Base-by-base conservation (phyloP, 2,888 invertebrate species). In the Melipona beecheii region DNA sequence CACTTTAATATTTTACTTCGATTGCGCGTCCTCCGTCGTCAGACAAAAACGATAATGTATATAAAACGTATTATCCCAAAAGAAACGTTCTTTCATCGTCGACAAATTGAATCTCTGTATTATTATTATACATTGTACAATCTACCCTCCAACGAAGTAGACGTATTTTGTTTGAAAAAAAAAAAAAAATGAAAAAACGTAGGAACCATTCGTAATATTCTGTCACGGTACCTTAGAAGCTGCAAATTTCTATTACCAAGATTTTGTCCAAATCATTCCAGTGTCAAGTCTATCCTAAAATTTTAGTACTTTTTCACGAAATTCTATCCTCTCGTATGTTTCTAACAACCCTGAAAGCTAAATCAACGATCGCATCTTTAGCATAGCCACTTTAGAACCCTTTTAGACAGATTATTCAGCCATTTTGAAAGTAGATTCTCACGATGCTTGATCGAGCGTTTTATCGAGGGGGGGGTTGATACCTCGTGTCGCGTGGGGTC, bases 1-100 rank as follows among this genome's bases (percentile, higher is more conserved):
- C 92, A 93, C 91, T 92, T 88, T 91, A 91, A 83, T 89, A 89
- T 74, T 83, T 69, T 84, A 78, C 58, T 81, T 78, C 27, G 36
- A 58, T 66, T 50, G 64, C 76, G 24, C 70, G 31, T 19, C 56
- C 19, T 11, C 50, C 31, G n/a, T 62, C 62, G 13, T 43, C 21
- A 5, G 31, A 27, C 17, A 9, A n/a, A 31, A 11, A 43, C 19
- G 43, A 19, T 5, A 9, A 43, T 43, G 43, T 43, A n/a, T 9
- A 52, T 64, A 64, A 36, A 43, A 43, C 9, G 2, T 43, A 65
- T 52, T 49, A 60, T 31, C 58, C 36, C 27, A 13, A 11, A 49
- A 65, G 64, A 36, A 27, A 64, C n/a, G 72, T 15, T 15, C 56
- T 49, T 27, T 52, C 43, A 36, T n/a, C 50, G 68, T 49, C 60